Base-by-base conservation (phyloP, 2,113 vertebrate genomes). In the Dromiciops gliroides region DNA sequence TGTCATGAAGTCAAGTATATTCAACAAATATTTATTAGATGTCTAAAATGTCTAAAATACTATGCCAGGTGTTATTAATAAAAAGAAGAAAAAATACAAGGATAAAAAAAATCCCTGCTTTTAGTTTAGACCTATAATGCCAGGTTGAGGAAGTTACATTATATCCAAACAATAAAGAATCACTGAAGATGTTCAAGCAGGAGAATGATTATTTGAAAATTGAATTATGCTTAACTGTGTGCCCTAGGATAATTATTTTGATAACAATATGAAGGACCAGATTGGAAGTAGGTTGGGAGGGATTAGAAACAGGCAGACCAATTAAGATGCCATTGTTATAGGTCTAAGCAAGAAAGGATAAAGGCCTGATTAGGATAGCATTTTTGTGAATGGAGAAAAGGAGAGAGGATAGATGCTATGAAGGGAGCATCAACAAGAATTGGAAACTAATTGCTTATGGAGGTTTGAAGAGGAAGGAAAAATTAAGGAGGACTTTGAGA, bases 381-480 rank as follows among this genome's bases (percentile, higher is more conserved):
- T 67, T 92, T 56, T n/a, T 48, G 88, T 91, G 53, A 51, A 44
- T 89, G 88, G 56, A 92, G n/a, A 88, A 4, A 75, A 92, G n/a
- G 25, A 12, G 8, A 24, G 92, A 47, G 67, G n/a, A 83, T 91
- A 51, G 24, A 23, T 49, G 26, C 51, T 51, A 25, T 25, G 26
- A 19, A 90, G 44, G 24, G 49, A 50, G 60, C 56, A 51, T 47
- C 92, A 25, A 48, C 0, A 25, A 90, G n/a, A 89, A 19, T 92
- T 90, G 19, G 14, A 88, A 89, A 89, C 50, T 24, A 92, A 53
- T 31, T 89, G 48, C 37, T 23, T 83, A 51, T 90, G 37, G 10
- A 26, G 12, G 10, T 48, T 44, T 22, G 67, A 16, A 88, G 52
- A 24, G 48, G 48, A 49, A 56, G n/a, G 90, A 67, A 92, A 26